Evolutionary conservation across 1,140 invertebrate genomes (phyloP), one percentile per base, ranked within the genome.

Genomic region (Vanessa tameamea): DNA sequence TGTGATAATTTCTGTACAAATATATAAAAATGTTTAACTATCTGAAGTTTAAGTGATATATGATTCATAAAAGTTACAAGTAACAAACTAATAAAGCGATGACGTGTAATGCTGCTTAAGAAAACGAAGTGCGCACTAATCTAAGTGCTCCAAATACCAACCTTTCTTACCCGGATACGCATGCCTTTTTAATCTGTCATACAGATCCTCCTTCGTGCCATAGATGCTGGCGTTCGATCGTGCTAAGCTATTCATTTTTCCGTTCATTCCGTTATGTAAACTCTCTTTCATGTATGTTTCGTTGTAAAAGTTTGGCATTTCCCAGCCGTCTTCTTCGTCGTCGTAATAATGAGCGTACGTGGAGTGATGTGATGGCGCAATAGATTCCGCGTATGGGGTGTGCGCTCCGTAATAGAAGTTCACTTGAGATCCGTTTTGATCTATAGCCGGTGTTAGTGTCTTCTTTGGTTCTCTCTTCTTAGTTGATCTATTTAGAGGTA

Each of bases 241-340:
- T 48, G 97, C 97, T 88, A 98, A 94, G 91, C 97, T 97, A 92
- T 97, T 98, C 96, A 97, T 97, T 87, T 97, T 97, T 2, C 91
- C 91, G 76, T 95, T 95, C 80, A 94, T 93, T 6, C 95, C 96
- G 82, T 96, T 96, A 88, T 97, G 96, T 50, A 97, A 93, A 92
- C 97, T 97, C 94, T 97, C 97, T 94, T 98, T 98, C 97, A 98
- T 98, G 83, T 98, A 98, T 16, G 97, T 98, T 93, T 99, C 98
- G 91, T 98, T 98, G 90, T 99, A 99, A 89, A 98, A 98, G 90
- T 98, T 98, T 0, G 98, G 98, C 98, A 99, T 98, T 87, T 98
- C 98, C 97, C 98, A 98, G 14, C 97, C 98, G 79, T 98, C 97
- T 87, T 98, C 98, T 86, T 99, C 98, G 79, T 98, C 97, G 87